These are phyloP conservation scores for Clarias fuscus DNA, from an alignment of 2,797 vertebrate species.

Conservation along the genomic window DNA sequence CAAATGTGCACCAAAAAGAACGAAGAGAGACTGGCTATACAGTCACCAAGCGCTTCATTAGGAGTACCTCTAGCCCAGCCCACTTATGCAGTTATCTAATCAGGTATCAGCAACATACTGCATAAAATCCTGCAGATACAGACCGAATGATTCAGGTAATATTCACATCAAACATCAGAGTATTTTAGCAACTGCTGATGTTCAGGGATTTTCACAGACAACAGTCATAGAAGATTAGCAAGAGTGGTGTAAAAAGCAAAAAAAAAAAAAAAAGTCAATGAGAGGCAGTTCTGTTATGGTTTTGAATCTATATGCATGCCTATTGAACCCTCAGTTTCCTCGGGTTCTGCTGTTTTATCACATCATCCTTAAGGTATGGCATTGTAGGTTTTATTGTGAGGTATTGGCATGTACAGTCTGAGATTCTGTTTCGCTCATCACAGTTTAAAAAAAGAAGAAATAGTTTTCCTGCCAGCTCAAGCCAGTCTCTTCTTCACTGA, in stretches of 20 bases:
- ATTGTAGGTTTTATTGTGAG: background rate
- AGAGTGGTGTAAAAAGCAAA: background rate
- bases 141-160: too few species aligned
- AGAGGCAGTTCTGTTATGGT: background rate
- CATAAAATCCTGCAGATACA: too few species aligned
- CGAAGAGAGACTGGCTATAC: background rate
- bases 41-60: background rate
- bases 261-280: background rate
- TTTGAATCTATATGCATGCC: background rate
- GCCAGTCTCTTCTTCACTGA: background rate
- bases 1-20: background rate
- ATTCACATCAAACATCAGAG: too few species aligned
- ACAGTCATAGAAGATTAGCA: background rate
- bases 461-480: background rate
- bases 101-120: background rate
- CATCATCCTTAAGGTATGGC: background rate
- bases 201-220: background rate
- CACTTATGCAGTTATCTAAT: background rate
- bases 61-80: background rate
- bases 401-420: background rate
- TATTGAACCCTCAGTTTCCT: background rate
- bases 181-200: background rate
- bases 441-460: background rate
- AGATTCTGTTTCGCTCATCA: background rate
- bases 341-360: background rate